Conservation (phyloP, 1,140 invertebrate species). For the Drosophila burlai region DNA sequence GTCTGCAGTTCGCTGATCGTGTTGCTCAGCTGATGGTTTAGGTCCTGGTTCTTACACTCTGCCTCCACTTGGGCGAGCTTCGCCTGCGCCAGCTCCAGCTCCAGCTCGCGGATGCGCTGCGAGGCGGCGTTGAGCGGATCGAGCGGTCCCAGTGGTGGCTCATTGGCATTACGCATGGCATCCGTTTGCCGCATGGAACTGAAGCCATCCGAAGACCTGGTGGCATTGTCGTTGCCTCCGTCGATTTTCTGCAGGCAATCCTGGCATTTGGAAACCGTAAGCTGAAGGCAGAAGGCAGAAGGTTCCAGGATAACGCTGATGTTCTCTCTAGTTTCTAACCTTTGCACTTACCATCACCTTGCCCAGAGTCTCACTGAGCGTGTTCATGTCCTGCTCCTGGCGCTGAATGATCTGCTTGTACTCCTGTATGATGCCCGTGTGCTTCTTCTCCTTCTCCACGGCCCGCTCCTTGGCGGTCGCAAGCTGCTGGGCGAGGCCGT, state of each 20-base stretch:
- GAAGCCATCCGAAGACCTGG: slow-evolving; percentile 68
- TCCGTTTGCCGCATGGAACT: slow-evolving; percentile 42
- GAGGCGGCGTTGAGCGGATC: slow-evolving; percentile 83
- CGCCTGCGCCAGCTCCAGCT: slow-evolving; percentile 97
- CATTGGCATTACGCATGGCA: slow-evolving; percentile 55
- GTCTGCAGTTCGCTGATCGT: slow-evolving; percentile 91
- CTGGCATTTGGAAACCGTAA: slow-evolving; percentile 87
- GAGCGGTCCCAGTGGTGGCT: slow-evolving; percentile 74
- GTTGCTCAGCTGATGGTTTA: slow-evolving; percentile 95
- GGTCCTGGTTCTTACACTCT: slow-evolving; percentile 98
- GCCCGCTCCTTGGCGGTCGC: slow-evolving; percentile 90
- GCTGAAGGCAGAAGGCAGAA: slow-evolving; percentile 75
- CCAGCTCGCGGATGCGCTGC: slow-evolving; percentile 94
- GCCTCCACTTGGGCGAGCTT: slow-evolving; percentile 98
- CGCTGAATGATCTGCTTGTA: slow-evolving; percentile 97
- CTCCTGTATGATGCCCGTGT: slow-evolving; percentile 92
- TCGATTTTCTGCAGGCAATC: slow-evolving; percentile 85
- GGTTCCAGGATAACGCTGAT: background rate
- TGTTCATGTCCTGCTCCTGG: slow-evolving; percentile 93
- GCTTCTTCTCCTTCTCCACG: slow-evolving; percentile 90
- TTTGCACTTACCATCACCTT: slow-evolving; percentile 87
- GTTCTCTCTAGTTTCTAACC: background rate
- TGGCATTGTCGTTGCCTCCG: slow-evolving; percentile 62
- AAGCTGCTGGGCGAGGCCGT: slow-evolving; percentile 93
- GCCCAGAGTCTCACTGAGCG: slow-evolving; percentile 87